phyloP scores from a whole-genome alignment of 2,113 vertebrate species.

The Heloderma charlesbogerti region DNA sequence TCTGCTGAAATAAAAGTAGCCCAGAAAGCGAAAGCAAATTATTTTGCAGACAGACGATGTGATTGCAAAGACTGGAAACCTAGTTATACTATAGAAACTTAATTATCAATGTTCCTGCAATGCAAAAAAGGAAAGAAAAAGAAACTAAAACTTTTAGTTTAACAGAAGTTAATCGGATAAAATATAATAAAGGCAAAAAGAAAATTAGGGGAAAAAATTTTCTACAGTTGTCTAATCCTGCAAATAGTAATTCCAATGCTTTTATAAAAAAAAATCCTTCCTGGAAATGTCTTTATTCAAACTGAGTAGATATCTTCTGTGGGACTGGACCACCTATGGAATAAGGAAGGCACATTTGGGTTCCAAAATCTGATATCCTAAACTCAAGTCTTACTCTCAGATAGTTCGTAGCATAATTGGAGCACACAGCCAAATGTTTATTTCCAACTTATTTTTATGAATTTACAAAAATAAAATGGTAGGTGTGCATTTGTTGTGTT shows the following conservation, averaged over 20 bases:
- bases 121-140: slow-evolving; percentile 63
- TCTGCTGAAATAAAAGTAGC: slow-evolving; percentile 36
- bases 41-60: slow-evolving; percentile 48
- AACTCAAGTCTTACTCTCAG: not conserved
- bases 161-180: slow-evolving; percentile 79
- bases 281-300: not conserved
- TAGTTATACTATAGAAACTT: slow-evolving; percentile 41
- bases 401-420: slow-evolving; percentile 31
- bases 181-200: slow-evolving; percentile 77
- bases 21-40: slow-evolving; percentile 22
- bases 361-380: not conserved
- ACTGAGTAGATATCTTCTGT: not conserved
- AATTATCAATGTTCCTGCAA: not conserved
- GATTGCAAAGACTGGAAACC: slow-evolving; percentile 33
- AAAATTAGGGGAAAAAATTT: slow-evolving; percentile 77
- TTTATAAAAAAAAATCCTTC: not conserved
- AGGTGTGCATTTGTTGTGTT: slow-evolving; percentile 55
- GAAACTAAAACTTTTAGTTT: slow-evolving; percentile 72
- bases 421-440: slow-evolving; percentile 34
- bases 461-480: slow-evolving; percentile 70
- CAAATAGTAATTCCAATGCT: not conserved
- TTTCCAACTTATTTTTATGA: slow-evolving; percentile 63
- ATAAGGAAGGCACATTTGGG: rapidly evolving
- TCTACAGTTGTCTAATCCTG: slow-evolving; percentile 64
- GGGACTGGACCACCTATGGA: not conserved